These are phyloP conservation scores for Drosophila miranda DNA, from an alignment of 1,140 invertebrate species.

Conservation along the genomic window DNA sequence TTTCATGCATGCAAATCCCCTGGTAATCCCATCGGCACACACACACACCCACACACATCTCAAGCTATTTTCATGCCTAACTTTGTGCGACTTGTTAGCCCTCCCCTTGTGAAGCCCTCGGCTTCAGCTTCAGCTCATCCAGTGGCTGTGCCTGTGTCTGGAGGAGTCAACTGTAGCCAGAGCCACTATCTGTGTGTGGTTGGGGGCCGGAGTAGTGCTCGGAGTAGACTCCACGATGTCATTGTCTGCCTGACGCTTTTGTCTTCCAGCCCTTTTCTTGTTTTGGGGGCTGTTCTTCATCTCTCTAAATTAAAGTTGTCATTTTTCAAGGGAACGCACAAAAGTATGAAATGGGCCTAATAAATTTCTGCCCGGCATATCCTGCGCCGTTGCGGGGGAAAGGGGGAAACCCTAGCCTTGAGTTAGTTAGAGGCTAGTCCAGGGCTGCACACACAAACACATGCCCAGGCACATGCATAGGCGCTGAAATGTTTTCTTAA, in stretches of 20 bases:
- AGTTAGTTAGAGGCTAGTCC: conserved; percentile 35
- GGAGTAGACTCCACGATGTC: conserved; percentile 45
- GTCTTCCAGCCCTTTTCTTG: conserved; percentile 68
- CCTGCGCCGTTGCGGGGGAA: conserved; percentile 7
- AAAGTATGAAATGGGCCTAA: conserved; percentile 73
- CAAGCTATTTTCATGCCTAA: conserved; percentile 70
- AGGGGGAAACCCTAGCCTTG: not conserved
- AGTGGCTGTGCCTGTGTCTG: conserved; percentile 7
- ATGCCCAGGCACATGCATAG: not conserved
- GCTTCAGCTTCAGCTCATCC: conserved; percentile 1
- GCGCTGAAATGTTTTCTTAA: conserved; percentile 70
- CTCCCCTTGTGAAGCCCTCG: too few species aligned
- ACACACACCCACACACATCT: conserved; percentile 35
- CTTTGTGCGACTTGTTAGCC: conserved; percentile 27
- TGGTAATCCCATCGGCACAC: conserved; percentile 54
- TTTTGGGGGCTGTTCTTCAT: conserved; percentile 32
- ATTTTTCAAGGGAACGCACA: conserved; percentile 75
- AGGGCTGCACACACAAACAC: conserved; percentile 8
- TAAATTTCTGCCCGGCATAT: conserved; percentile 65
- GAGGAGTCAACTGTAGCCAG: conserved; percentile 58
- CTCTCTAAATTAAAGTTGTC: conserved; percentile 71
- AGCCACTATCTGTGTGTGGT: conserved; percentile 33
- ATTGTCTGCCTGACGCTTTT: conserved; percentile 59
- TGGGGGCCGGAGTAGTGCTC: conserved; percentile 14
- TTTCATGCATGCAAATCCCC: conserved; percentile 65